Evolutionary conservation across 2,888 invertebrate genomes (phyloP), one percentile per base, ranked within the genome.

Genomic region (Thera obeliscata): DNA sequence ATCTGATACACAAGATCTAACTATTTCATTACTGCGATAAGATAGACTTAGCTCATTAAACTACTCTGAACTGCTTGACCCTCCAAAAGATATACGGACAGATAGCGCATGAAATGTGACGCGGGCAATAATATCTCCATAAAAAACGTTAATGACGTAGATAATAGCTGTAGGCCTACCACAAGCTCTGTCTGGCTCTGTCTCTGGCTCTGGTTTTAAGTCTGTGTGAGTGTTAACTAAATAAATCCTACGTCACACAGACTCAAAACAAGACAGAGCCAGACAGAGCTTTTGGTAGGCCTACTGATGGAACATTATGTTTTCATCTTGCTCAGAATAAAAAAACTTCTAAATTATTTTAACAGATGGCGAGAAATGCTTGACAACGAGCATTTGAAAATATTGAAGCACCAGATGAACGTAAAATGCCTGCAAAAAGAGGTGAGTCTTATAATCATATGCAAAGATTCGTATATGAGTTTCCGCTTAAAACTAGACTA

Each of bases 331-430:
- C 22, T 22, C 22, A 22, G 22, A 22, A 22, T 22, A 22, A 22
- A 22, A 22, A 22, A 22, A 22, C 22, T 22, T 22, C 22, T 22
- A 22, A 22, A 22, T 7, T 33, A 9, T 56, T 59, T 12, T 83
- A 80, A 35, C 76, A 93, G 93, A 75, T 93, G 93, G 93, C 88
- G 93, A n/a, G 91, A 92, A 76, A 74, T 88, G 56, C 68, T 87
- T n/a, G 87, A 91, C 65, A 81, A 83, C 48, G 89, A 93, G 72
- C 86, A 94, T 78, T 81, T 94, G 72, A 82, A 81, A 62, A 90
- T 89, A 58, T 75, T 94, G 36, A 92, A 93, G 75, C 86, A 89
- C 67, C 94, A 94, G 78, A 90, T 94, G 75, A 84, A 81, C 69
- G 85, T 89, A 33, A 94, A 94, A 78, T 83, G 76, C 75, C 82